Percentiles rank a stretch among this genome's conserved stretches.
phyloP scores from a whole-genome alignment of 2,888 invertebrate species.

The Unio delphinus region DNA sequence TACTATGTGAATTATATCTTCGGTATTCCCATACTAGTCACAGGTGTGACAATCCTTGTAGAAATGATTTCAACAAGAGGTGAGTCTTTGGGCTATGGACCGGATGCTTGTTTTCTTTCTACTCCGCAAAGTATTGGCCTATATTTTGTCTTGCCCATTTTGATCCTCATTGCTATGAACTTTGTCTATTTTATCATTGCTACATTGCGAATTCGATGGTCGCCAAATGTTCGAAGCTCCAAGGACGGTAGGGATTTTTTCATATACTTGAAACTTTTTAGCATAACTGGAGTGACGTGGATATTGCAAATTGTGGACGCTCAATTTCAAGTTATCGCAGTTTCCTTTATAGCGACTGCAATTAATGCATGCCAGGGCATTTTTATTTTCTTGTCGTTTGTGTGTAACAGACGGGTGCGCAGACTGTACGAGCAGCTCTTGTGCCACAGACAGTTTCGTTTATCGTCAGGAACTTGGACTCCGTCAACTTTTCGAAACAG shows the following conservation, averaged over 20 bases:
- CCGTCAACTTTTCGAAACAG: too few relatives aligned
- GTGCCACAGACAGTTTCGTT: too few relatives aligned
- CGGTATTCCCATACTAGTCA: conserved; percentile 20
- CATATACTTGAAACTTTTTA: conserved; percentile 33
- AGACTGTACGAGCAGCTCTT: conserved; percentile 10
- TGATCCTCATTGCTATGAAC: conserved; percentile 17
- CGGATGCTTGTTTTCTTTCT: conserved; percentile 21
- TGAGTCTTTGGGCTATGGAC: conserved; percentile 25
- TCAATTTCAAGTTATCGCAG: conserved; percentile 2
- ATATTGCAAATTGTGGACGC: conserved; percentile 18
- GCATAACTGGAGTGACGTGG: conserved; percentile 33
- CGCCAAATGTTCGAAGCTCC: conserved; percentile 12
- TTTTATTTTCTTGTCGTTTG: conserved; percentile 35
- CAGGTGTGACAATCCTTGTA: conserved; percentile 12
- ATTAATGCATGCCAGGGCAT: conserved; percentile 32
- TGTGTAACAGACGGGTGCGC: conserved; percentile 23
- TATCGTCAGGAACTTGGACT: too few relatives aligned
- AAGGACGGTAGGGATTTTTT: conserved; percentile 20
- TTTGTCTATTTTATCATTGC: conserved; percentile 26
- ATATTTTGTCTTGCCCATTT: conserved; percentile 23
- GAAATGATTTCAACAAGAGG: conserved; percentile 21
- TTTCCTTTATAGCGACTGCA: conserved; percentile 17
- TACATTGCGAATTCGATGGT: conserved; percentile 15
- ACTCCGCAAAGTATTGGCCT: conserved; percentile 13
- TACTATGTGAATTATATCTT: conserved; percentile 25